phyloP scores from a whole-genome alignment of 2,113 vertebrate genomes.

The Etheostoma cragini region DNA sequence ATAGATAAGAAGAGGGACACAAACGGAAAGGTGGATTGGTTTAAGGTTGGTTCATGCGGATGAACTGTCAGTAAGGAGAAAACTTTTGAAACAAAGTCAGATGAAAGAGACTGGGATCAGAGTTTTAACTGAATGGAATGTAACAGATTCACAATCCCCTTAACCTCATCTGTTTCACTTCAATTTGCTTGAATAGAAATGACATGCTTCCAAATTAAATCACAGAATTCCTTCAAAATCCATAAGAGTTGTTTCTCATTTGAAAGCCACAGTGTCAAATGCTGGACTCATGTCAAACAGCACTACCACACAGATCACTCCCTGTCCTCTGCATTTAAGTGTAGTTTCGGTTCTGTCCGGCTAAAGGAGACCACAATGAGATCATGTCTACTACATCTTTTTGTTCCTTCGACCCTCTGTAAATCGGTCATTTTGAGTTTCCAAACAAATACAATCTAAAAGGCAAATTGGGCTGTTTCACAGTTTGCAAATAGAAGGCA shows the following conservation, averaged over 20 bases:
- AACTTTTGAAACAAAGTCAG: no score
- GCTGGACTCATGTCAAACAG: neutral
- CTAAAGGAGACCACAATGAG: neutral
- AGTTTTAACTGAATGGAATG: no score
- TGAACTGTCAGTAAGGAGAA: no score
- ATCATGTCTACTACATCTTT: no score
- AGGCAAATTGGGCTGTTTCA: conserved; percentile 3
- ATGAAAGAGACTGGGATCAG: no score
- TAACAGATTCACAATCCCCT: no score
- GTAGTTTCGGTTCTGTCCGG: neutral
- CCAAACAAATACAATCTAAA: neutral
- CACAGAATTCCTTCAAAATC: neutral
- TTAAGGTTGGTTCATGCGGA: no score
- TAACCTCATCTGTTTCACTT: neutral
- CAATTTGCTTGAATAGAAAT: neutral
- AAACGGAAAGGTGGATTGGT: no score
- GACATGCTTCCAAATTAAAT: neutral
- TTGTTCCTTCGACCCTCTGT: neutral
- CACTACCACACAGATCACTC: neutral
- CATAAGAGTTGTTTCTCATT: neutral
- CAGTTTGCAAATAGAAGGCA: neutral
- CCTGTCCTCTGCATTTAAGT: neutral
- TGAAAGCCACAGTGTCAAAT: neutral
- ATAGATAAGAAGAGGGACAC: no score
- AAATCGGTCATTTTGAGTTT: neutral